A percentile compares a stretch with the other conserved stretches of the same genome.
These are phyloP conservation scores for Manduca sexta DNA, from an alignment of 1,140 invertebrate genomes.

Conservation along the genomic window DNA sequence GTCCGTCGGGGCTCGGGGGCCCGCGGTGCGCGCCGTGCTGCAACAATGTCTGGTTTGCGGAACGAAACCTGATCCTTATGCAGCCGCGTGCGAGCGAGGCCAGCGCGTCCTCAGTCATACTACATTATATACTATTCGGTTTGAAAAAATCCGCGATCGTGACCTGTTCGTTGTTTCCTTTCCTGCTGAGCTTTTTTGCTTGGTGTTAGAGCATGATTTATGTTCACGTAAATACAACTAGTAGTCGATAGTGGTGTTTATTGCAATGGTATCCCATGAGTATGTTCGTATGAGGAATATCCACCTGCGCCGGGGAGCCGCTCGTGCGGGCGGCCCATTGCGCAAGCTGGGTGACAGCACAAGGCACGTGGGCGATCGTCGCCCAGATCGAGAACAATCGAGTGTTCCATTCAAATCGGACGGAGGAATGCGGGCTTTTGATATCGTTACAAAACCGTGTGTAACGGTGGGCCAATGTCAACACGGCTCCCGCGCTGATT, in stretches of 20 bases:
- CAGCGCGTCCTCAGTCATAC: conserved; percentile 25
- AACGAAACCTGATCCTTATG: conserved; percentile 64
- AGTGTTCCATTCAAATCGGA: conserved; percentile 40
- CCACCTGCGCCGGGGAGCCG: conserved; percentile 46
- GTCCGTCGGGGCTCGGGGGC: conserved; percentile 42
- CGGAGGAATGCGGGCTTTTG: conserved; percentile 55
- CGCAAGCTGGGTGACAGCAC: conserved; percentile 31
- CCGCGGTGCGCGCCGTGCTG: conserved; percentile 26
- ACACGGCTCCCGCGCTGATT: conserved; percentile 50
- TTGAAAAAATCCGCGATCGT: conserved; percentile 2
- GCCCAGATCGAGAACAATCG: conserved; percentile 53
- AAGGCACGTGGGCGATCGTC: conserved; percentile 46
- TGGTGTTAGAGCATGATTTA: too few relatives aligned
- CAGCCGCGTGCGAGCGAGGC: conserved; percentile 50
- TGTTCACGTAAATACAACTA: too few relatives aligned
- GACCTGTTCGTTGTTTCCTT: conserved; percentile 4
- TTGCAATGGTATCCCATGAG: too few relatives aligned
- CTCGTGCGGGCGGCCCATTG: conserved; percentile 30
- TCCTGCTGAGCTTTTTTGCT: conserved; percentile 4
- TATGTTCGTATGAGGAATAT: conserved; percentile 22
- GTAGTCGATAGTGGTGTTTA: too few relatives aligned
- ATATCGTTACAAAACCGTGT: conserved; percentile 60
- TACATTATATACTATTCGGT: conserved; percentile 12
- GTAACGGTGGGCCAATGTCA: conserved; percentile 65
- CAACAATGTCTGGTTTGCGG: conserved; percentile 67